A percentile compares a stretch with the other conserved stretches of the same genome.
Conservation (phyloP, 2,888 invertebrate species). For the Brachypterus glaber region DNA sequence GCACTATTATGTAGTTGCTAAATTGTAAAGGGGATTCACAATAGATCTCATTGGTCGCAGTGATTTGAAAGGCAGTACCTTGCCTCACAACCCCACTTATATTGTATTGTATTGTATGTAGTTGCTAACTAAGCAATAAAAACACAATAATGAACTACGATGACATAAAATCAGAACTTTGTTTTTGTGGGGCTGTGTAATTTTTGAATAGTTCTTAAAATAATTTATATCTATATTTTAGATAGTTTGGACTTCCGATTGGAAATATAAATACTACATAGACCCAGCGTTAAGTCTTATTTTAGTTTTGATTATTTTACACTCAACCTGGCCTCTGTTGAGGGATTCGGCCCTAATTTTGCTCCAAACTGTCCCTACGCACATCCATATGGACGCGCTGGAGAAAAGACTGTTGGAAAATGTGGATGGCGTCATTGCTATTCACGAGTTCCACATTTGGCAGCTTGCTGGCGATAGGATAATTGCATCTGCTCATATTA, state of each 20-base stretch:
- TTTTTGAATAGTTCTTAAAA: too few species aligned
- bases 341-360: constrained; percentile 91
- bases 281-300: constrained; percentile 91
- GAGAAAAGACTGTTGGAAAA: constrained; percentile 77
- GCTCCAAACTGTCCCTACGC: constrained; percentile 97
- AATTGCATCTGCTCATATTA: constrained; percentile 94
- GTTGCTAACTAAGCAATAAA: too few species aligned
- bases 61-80: too few species aligned
- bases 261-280: constrained; percentile 76
- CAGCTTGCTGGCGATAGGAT: constrained; percentile 93
- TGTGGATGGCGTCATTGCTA: constrained; percentile 89
- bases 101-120: too few species aligned
- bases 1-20: too few species aligned
- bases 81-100: too few species aligned
- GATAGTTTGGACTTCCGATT: constrained; percentile 66
- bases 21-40: too few species aligned
- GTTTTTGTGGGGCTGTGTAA: too few species aligned
- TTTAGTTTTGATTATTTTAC: constrained; percentile 75
- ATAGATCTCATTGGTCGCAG: too few species aligned
- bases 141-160: too few species aligned
- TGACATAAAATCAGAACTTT: too few species aligned
- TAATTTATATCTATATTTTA: too few species aligned
- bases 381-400: constrained; percentile 90
- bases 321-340: constrained; percentile 88
- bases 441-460: constrained; percentile 98